phyloP scores from a whole-genome alignment of 2,797 vertebrate genomes.

The Echeneis naucrates region DNA sequence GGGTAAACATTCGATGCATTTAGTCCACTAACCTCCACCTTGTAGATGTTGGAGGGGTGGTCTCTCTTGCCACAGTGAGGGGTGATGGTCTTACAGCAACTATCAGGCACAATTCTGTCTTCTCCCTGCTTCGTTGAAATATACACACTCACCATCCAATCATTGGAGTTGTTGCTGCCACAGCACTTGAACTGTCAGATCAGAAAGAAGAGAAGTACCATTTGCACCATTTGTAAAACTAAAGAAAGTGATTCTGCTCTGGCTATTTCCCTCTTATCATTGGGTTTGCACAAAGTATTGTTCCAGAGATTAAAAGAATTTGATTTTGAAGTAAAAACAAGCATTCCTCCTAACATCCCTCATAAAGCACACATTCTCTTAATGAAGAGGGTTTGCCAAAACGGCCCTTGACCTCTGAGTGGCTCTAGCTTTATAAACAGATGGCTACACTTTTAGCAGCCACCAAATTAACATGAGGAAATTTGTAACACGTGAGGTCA shows the following conservation, averaged over 20 bases:
- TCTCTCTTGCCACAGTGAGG: constrained; percentile 83
- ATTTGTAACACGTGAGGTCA: neutral
- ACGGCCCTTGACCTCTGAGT: too few species aligned
- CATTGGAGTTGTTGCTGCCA: constrained; percentile 88
- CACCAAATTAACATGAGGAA: constrained; percentile 11
- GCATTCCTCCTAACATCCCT: too few species aligned
- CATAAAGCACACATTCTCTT: too few species aligned
- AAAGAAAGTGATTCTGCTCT: neutral
- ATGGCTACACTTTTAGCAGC: neutral
- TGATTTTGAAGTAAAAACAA: too few species aligned
- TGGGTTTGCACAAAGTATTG: too few species aligned
- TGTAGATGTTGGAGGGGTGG: constrained; percentile 94
- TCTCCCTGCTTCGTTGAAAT: constrained; percentile 71
- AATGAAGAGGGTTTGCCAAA: too few species aligned
- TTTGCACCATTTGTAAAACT: too few species aligned
- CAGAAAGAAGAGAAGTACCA: constrained; percentile 6
- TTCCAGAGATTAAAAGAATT: too few species aligned
- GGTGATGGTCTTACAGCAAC: constrained; percentile 91
- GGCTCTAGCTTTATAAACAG: too few species aligned
- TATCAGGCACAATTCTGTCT: constrained; percentile 87
- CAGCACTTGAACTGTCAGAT: constrained; percentile 89
- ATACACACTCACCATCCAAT: constrained; percentile 87
- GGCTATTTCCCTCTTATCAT: constrained; percentile 5
- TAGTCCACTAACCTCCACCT: constrained; percentile 86
- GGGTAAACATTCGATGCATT: constrained; percentile 33